Evolutionary conservation across 1,140 invertebrate species (phyloP).

Genomic region (Eumaeus atala): DNA sequence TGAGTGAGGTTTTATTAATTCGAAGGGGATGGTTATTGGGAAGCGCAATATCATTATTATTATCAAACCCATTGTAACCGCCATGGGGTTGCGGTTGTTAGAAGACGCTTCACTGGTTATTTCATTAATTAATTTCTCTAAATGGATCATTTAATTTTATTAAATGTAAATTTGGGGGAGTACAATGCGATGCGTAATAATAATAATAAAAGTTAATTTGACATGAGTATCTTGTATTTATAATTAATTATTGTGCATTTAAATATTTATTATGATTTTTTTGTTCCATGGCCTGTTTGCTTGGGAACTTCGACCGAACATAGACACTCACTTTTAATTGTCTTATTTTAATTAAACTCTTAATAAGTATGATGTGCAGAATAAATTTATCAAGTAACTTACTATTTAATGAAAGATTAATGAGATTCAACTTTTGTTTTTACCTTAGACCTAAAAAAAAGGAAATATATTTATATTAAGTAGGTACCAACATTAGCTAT

Average conservation of each 20-base stretch:
- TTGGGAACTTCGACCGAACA: too few relatives aligned
- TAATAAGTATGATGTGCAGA: too few relatives aligned
- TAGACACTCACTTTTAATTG: too few relatives aligned
- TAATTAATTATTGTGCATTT: background rate
- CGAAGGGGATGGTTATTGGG: slow-evolving; percentile 49
- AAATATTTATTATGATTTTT: background rate
- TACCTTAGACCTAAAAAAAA: too few relatives aligned
- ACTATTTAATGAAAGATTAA: too few relatives aligned
- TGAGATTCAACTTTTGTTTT: too few relatives aligned
- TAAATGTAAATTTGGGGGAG: slow-evolving; percentile 70
- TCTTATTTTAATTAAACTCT: too few relatives aligned
- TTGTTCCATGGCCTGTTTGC: too few relatives aligned
- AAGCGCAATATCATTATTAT: slow-evolving; percentile 51
- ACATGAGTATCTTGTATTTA: background rate
- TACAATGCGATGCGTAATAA: slow-evolving; percentile 16
- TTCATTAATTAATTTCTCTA: slow-evolving; percentile 72
- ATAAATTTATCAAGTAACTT: too few relatives aligned
- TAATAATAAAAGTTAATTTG: background rate
- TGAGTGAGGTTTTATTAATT: slow-evolving; percentile 69
- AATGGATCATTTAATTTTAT: slow-evolving; percentile 74
- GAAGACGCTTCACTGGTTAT: slow-evolving; percentile 61
- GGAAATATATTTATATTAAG: too few relatives aligned
- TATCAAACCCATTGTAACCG: slow-evolving; percentile 44
- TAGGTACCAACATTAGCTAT: too few relatives aligned
- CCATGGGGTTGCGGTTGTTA: slow-evolving; percentile 43